Evolutionary conservation across 2,888 invertebrate genomes (phyloP), one percentile per base, ranked within the genome.

Genomic region (Deilephila elpenor): DNA sequence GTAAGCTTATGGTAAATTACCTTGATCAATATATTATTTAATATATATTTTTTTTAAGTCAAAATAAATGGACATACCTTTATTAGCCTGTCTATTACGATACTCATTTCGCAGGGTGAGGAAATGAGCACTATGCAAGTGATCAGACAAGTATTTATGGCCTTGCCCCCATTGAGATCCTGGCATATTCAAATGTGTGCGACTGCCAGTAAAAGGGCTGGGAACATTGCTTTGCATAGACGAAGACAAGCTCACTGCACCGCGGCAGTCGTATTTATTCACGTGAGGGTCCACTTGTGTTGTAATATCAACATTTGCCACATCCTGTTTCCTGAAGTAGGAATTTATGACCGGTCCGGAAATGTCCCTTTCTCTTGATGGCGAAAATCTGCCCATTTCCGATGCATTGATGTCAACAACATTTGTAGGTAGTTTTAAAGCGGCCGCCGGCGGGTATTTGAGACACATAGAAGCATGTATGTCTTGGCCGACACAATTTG

Each of bases 181-280:
- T 0, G 97, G 97, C 97, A 97, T 97, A 79, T 96, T 96, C n/a
- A 96, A 90, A 82, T 97, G 96, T n/a, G 95, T 96, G 77, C 95
- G 91, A 77, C 95, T 94, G 0, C 96, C 95, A 77, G 95, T 95
- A 78, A 96, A 96, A 0, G 97, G 97, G 75, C 95, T 95, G 0
- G 97, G 97, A 0, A 97, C 97, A 88, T 96, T 97, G 75, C 96
- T 96, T 85, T 97, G 97, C 97, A 97, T 97, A 0, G 96, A 96
- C 2, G 96, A 96, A 76, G 96, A 96, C 11, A 97, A 90, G 84
- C 95, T 96, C 0, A 97, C 95, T 11, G 96, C 95, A 2, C 96
- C 96, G 71, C 93, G 93, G 76, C 96, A 96, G 82, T 97, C 97
- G 88, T 97, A 97, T 71, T 96, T 96, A 76, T 96, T 96, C 0